These are phyloP conservation scores for Bombyx mori DNA, from an alignment of 1,140 invertebrate genomes.

Conservation along the genomic window DNA sequence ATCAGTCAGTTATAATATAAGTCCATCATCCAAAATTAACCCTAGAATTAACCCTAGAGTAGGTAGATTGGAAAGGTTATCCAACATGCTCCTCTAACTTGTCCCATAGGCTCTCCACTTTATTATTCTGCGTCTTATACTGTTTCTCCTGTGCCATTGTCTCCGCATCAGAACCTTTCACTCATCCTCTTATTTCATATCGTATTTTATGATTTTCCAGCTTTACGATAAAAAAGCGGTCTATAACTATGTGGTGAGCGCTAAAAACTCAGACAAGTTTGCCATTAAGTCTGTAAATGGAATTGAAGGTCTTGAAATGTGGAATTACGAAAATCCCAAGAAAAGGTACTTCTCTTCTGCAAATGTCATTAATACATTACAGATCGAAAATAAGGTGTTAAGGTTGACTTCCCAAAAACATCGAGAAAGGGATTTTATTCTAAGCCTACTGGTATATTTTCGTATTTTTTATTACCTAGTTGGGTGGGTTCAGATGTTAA, in stretches of 20 bases:
- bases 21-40: too few relatives aligned
- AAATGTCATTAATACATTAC: neutral
- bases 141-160: too few relatives aligned
- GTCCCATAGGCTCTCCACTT: too few relatives aligned
- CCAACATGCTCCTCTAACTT: too few relatives aligned
- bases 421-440: neutral
- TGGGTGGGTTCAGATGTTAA: neutral
- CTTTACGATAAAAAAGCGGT: conserved; percentile 32
- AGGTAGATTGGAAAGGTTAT: too few relatives aligned
- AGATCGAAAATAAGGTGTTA: neutral
- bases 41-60: too few relatives aligned
- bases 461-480: too few relatives aligned
- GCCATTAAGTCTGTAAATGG: conserved; percentile 53
- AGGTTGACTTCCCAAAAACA: neutral
- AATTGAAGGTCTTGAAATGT: conserved; percentile 15
- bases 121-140: too few relatives aligned
- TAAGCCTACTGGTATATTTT: too few relatives aligned
- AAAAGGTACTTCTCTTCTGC: conserved; percentile 19
- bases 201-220: conserved; percentile 20
- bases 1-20: too few relatives aligned
- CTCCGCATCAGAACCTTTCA: too few relatives aligned
- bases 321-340: conserved; percentile 26
- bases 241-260: conserved; percentile 30
- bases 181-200: too few relatives aligned
- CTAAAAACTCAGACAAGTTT: conserved; percentile 30